Conservation (phyloP, 2,113 vertebrate species). For the Prietella phreatophila region DNA sequence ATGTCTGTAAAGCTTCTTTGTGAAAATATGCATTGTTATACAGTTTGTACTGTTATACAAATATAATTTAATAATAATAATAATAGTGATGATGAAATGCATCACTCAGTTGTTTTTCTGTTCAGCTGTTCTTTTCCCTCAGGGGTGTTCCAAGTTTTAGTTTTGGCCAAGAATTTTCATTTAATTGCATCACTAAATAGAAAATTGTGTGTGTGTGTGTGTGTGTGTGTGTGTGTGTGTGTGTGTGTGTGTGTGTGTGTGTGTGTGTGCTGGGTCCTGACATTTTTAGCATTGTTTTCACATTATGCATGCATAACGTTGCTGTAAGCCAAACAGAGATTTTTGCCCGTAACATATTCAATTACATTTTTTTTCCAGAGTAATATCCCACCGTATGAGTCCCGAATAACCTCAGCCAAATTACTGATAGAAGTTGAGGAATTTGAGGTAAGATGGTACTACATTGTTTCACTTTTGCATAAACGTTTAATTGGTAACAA, state of each 20-base stretch:
- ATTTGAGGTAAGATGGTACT: constrained; percentile 64
- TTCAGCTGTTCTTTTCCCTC: not conserved
- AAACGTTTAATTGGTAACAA: not conserved
- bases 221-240: not conserved
- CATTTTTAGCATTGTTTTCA: not conserved
- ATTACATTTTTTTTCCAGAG: constrained; percentile 50
- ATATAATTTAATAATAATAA: not conserved
- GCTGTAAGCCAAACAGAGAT: not conserved
- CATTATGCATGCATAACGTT: not conserved
- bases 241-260: constrained; percentile 3
- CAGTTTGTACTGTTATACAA: not conserved
- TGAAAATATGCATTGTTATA: not conserved
- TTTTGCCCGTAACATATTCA: not conserved
- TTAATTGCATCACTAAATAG: constrained; percentile 21
- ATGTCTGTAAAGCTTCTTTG: not conserved
- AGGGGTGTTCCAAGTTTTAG: not conserved
- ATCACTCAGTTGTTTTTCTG: too few species aligned
- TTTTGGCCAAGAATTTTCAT: constrained; percentile 9
- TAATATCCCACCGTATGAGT: constrained; percentile 67
- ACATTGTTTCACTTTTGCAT: not conserved
- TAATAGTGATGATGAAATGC: not conserved
- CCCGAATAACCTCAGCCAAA: constrained; percentile 70
- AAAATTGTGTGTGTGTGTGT: constrained; percentile 1
- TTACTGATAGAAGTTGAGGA: constrained; percentile 68
- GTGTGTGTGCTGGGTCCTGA: not conserved